A percentile compares a stretch with the other conserved stretches of the same genome.
phyloP scores from a whole-genome alignment of 2,888 invertebrate genomes.

The Thalpophila matura region DNA sequence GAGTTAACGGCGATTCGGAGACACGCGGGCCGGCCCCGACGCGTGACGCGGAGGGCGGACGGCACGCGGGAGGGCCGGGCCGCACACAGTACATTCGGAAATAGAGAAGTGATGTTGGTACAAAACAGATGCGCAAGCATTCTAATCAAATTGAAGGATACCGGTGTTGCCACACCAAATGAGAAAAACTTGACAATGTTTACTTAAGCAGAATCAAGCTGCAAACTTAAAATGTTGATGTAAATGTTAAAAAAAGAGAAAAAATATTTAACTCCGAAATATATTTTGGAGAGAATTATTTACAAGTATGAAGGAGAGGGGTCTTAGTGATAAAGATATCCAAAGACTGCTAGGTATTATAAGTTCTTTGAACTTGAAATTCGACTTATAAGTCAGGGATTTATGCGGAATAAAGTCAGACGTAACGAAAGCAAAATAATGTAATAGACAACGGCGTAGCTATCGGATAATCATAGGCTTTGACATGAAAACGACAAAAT shows the following conservation, averaged over 20 bases:
- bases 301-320: slow-evolving; percentile 85
- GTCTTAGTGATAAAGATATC: slow-evolving; percentile 90
- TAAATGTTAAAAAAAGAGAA: slow-evolving; percentile 77
- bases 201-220: slow-evolving; percentile 74
- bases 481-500: slow-evolving; percentile 77
- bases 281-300: slow-evolving; percentile 90
- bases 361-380: slow-evolving; percentile 86
- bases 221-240: slow-evolving; percentile 77
- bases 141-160: slow-evolving; percentile 56
- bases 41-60: neutral
- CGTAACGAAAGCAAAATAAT: slow-evolving; percentile 77
- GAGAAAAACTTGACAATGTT: slow-evolving; percentile 68
- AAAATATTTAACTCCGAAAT: slow-evolving; percentile 87
- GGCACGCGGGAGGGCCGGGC: slow-evolving; percentile 34
- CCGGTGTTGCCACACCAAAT: slow-evolving; percentile 63
- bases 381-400: slow-evolving; percentile 85
- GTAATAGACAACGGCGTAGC: slow-evolving; percentile 80
- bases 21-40: slow-evolving; percentile 46
- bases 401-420: slow-evolving; percentile 85
- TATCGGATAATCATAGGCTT: slow-evolving; percentile 79
- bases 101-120: slow-evolving; percentile 63
- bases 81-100: slow-evolving; percentile 55
- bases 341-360: slow-evolving; percentile 90
- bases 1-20: slow-evolving; percentile 56
- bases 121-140: slow-evolving; percentile 61